Evolutionary conservation across 2,113 vertebrate species (phyloP), one percentile per base, ranked within the genome.

Genomic region (Mola mola): DNA sequence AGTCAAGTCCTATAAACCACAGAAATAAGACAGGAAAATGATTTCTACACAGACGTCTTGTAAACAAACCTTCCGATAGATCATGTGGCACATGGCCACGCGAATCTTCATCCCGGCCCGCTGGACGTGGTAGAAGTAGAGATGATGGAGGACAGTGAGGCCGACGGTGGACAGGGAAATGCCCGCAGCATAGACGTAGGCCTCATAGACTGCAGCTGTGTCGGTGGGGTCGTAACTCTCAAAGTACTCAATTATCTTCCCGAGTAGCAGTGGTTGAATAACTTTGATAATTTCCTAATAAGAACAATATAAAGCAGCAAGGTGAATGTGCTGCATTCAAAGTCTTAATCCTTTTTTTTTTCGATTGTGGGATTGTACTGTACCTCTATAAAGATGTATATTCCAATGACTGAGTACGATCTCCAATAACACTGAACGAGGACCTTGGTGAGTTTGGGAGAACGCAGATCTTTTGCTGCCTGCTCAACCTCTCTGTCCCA

Each of bases 51-150:
- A 28, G 15, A 38, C 22, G n/a, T 16, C 16, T 40, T 8, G n/a
- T 8, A 17, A 26, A 70, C 94, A 89, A 75, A 95, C 96, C 95
- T 98, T 98, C 12, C 75, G 91, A 76, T 95, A 97, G 86, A 98
- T 95, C 95, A 98, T 94, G 68, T 97, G 95, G 33, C 96, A 97
- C 92, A 97, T 88, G n/a, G 96, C 96, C 19, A 98, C 88, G 1
- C 96, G 86, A 11, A 98, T 87, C 85, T 92, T 94, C 96, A 97
- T 97, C 63, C 95, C 96, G 0, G 83, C 87, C 53, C 93, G 86
- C 77, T 96, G 96, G 2, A 95, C 95, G 0, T 95, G 92, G 47
- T 94, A 97, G 65, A 97, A 98, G 72, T 96, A 98, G 0, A 97
- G 59, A 61, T 98, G 96, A 52, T 96, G 94, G 25, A 93, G 72